Base-by-base conservation (phyloP, 2,797 vertebrate species). In the Acomys russatus region DNA sequence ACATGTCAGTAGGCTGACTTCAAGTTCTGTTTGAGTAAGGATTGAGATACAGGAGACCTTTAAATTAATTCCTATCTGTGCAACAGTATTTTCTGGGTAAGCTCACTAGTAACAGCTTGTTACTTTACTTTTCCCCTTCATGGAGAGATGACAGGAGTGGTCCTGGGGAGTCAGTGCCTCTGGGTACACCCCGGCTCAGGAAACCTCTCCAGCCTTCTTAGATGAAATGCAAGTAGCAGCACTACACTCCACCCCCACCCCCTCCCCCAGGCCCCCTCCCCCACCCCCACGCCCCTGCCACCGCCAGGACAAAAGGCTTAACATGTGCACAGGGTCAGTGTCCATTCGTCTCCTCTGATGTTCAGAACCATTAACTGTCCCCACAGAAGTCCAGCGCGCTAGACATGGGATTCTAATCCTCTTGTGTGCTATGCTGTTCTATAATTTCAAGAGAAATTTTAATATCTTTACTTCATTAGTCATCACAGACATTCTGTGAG, bases 401-500 rank as follows among this genome's bases (percentile, higher is more conserved):
- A 71, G 28, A 15, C 23, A 54, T 0, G 28, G 2, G 68, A 56
- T 80, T 49, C 11, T 25, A 22, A 51, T 44, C 49, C 70, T 17
- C 83, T 91, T 87, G 71, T 0, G 18, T 90, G 94, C 86, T 82
- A 79, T 61, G 71, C 0, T 63, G 33, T 80, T 85, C 95, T 85
- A 59, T 49, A 61, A 94, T 82, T 80, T 94, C 38, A 88, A 92
- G 95, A 68, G 12, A 76, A 77, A 59, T 74, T 94, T 91, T 79
- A 61, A 25, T 92, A 33, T 87, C 91, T 96, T 44, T 23, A 51
- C 35, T 8, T 86, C 28, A 56, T 28, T 80, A 66, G 4, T 84
- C 51, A 23, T 70, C 35, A 82, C 22, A 66, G 25, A 90, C 59
- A 90, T 86, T 61, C 49, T 88, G 68, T 38, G 79, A 94, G 68